Conservation (phyloP, 2,113 vertebrate genomes). For the Rhinolophus sinicus region DNA sequence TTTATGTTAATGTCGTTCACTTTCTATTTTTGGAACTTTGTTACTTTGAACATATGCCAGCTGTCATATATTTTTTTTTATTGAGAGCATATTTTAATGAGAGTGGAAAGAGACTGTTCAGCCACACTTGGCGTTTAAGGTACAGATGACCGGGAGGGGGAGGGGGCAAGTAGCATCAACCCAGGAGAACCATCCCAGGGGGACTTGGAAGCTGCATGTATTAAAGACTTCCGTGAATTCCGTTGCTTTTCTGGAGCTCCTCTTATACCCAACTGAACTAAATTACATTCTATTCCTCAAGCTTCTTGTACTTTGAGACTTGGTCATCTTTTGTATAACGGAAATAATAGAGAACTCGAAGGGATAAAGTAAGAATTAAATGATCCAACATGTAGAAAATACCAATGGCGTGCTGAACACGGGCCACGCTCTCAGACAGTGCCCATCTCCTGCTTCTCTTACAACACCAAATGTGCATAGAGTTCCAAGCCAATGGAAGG, state of each 20-base stretch:
- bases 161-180: background rate
- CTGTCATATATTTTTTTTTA: background rate
- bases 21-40: constrained; percentile 67
- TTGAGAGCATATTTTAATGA: background rate
- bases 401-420: no score
- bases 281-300: background rate
- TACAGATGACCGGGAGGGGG: background rate
- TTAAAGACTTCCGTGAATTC: background rate
- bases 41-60: constrained; percentile 64
- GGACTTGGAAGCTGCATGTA: background rate
- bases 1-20: constrained; percentile 72
- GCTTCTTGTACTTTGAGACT: background rate
- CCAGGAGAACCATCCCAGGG: background rate
- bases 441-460: background rate
- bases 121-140: background rate
- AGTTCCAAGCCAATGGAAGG: background rate
- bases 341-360: background rate
- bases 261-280: background rate
- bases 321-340: background rate
- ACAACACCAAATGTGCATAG: background rate
- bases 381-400: background rate
- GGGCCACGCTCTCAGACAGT: background rate
- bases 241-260: background rate
- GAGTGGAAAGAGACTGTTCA: background rate
- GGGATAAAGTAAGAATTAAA: background rate